Percentiles rank a stretch among this genome's conserved stretches.
These are phyloP conservation scores for Muntiacus reevesi DNA, from an alignment of 2,113 vertebrate species.

Conservation along the genomic window DNA sequence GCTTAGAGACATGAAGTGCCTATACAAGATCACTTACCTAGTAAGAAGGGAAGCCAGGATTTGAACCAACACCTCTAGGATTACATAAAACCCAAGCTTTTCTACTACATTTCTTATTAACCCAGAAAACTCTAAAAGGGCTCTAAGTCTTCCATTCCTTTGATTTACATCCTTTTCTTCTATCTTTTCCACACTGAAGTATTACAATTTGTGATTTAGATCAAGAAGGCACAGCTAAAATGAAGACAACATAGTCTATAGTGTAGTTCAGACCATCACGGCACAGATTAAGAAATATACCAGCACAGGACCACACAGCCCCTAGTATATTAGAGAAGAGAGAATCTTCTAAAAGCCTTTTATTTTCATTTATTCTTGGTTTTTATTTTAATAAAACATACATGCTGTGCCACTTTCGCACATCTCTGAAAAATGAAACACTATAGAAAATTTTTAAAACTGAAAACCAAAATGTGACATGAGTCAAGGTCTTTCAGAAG, in stretches of 20 bases:
- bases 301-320: background rate
- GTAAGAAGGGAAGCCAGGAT: background rate
- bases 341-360: background rate
- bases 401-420: background rate
- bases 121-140: background rate
- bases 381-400: conserved; percentile 1
- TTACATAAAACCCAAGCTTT: background rate
- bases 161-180: background rate
- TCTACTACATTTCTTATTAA: background rate
- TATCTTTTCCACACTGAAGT: background rate
- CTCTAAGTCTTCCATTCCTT: background rate
- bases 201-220: background rate
- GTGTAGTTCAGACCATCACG: background rate
- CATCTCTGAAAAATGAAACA: background rate
- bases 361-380: background rate
- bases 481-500: background rate
- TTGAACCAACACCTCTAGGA: background rate
- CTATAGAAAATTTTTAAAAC: background rate
- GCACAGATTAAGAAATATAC: background rate
- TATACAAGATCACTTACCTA: background rate
- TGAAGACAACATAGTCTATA: background rate
- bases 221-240: background rate
- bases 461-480: background rate
- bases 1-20: background rate
- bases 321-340: background rate